A percentile compares a stretch with the other conserved stretches of the same genome.
These are phyloP conservation scores for Syrista parreyssii DNA, from an alignment of 2,888 invertebrate species.

Conservation along the genomic window DNA sequence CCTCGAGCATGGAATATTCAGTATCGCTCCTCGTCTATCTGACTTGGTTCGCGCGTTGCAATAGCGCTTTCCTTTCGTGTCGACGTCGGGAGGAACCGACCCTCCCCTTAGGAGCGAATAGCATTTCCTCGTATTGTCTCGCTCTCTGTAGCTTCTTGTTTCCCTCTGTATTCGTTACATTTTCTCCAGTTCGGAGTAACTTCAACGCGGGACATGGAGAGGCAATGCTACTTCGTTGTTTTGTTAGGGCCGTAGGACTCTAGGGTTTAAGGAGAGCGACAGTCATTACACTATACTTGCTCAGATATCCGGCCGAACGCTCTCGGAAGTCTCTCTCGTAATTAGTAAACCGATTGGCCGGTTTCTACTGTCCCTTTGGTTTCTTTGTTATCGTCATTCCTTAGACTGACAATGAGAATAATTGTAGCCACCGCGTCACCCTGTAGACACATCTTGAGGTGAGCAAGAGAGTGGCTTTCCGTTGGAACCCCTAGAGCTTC, in stretches of 20 bases:
- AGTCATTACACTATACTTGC: background rate
- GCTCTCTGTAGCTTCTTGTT: background rate
- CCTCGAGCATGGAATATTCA: no score
- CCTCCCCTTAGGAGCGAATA: background rate
- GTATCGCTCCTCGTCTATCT: no score
- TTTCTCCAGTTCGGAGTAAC: background rate
- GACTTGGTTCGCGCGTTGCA: no score
- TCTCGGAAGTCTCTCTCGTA: background rate
- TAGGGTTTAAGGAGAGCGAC: background rate
- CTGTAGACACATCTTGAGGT: conserved; percentile 28
- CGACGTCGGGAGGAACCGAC: no score
- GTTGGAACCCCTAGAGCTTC: conserved; percentile 28
- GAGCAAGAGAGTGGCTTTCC: conserved; percentile 27
- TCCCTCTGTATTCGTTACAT: background rate
- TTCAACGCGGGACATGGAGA: background rate
- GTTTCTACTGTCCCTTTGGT: background rate
- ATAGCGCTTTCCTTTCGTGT: no score
- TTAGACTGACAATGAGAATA: no score
- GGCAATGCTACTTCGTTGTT: background rate
- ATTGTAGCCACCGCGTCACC: background rate
- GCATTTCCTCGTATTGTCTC: background rate
- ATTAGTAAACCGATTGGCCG: no score
- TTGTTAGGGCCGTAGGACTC: background rate
- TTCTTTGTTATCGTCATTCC: background rate
- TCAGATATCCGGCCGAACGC: background rate